Evolutionary conservation across 2,888 invertebrate species (phyloP).

Genomic region (Parasteatoda lunata): DNA sequence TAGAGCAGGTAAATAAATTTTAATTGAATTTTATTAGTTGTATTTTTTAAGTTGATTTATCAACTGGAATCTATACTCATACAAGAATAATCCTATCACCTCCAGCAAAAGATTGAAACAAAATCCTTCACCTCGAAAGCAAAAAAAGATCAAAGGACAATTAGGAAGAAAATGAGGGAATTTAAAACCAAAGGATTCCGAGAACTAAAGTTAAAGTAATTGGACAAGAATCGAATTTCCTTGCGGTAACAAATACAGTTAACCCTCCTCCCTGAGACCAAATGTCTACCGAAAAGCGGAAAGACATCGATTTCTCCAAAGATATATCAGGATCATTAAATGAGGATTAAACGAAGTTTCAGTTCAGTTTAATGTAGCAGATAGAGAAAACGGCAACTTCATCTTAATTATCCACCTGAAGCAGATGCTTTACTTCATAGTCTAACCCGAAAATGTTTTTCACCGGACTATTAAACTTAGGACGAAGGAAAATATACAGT

Average conservation of each 20-base stretch:
- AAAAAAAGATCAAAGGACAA: no score
- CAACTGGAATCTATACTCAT: no score
- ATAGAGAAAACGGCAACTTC: not conserved
- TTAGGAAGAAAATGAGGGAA: no score
- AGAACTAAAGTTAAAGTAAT: not conserved
- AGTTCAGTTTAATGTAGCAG: not conserved
- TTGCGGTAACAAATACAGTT: not conserved
- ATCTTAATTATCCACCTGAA: conserved; percentile 10
- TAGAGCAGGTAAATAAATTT: no score
- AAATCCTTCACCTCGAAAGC: no score
- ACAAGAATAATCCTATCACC: no score
- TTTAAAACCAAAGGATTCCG: no score
- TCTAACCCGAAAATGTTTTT: not conserved
- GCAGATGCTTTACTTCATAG: not conserved
- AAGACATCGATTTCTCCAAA: not conserved
- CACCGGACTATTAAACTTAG: not conserved
- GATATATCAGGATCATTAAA: conserved; percentile 25
- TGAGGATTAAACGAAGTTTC: conserved; percentile 14
- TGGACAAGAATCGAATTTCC: not conserved
- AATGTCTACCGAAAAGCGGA: conserved; percentile 3
- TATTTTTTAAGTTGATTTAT: no score
- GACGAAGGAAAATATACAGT: not conserved
- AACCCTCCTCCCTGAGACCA: not conserved
- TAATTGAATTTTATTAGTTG: no score
- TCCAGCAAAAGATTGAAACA: no score